Conservation (phyloP, 2,797 vertebrate genomes). For the Tangara arthus region DNA sequence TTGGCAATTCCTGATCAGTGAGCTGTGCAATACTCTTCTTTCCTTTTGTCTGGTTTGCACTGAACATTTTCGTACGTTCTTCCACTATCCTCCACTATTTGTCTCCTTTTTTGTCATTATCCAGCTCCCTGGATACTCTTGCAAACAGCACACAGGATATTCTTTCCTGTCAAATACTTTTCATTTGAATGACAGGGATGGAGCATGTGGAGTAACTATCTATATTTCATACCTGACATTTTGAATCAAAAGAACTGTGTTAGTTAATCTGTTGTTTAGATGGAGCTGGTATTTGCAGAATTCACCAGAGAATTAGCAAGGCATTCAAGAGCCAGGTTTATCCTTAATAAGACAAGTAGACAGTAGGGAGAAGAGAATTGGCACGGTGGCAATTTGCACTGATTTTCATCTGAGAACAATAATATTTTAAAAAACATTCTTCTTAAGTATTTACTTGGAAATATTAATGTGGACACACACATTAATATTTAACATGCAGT, state of each 20-base stretch:
- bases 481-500: background rate
- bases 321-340: background rate
- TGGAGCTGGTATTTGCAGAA: background rate
- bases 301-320: background rate
- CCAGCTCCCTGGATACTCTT: background rate
- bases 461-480: background rate
- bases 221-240: slow-evolving; percentile 33
- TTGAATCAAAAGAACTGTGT: background rate
- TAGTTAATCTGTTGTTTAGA: background rate
- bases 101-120: background rate
- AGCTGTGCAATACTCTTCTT: background rate
- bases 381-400: background rate
- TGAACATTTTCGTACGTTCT: background rate
- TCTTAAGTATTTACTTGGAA: background rate
- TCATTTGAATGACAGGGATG: background rate
- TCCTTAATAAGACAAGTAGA: background rate
- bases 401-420: background rate
- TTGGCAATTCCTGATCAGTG: background rate
- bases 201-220: background rate
- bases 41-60: background rate
- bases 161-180: background rate
- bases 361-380: background rate
- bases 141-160: background rate
- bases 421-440: background rate
- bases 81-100: background rate